Evolutionary conservation across 2,888 invertebrate genomes (phyloP), one percentile per base, ranked within the genome.

Genomic region (Stramonita haemastoma): DNA sequence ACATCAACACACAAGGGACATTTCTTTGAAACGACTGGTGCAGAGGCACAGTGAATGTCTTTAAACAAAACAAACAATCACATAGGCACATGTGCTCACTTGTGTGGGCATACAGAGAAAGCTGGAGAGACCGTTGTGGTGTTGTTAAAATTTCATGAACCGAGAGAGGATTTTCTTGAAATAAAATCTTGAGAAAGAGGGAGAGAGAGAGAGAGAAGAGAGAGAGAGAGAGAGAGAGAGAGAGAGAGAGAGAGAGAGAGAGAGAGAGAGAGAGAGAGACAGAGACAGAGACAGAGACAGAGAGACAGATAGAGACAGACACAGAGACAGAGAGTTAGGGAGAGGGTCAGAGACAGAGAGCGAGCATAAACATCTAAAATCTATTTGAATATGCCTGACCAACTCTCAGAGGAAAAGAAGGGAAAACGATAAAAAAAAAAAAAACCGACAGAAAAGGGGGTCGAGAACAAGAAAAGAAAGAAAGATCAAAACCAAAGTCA

Each of bases 161-260:
- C 2, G 19, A 13, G 19, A 13, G 66, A 13, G 66, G 26, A 13
- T 1, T 1, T 26, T 66, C 17, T 26, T 22, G 5, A 66, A 26
- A 66, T 17, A 2, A 26, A 66, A 26, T 22, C 19, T 22, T 17
- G 66, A 66, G 66, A 66, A 13, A 66, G 66, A 66, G 66, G 13
- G 66, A 66, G 5, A 66, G 66, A 66, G 1, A 66, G 66, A 66
- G 1, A 66, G 66, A 66, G 5, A 66, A 79, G 32, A 79, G 29
- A 79, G 22, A 79, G 15, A n/a, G 79, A 79, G n/a, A 79, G 79
- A 79, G n/a, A 81, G 81, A 81, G 81, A 15, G 22, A 34, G 81
- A 34, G 81, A 34, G 81, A 34, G 81, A 34, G 34, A 81, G 81
- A 81, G 36, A 81, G 81, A 81, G 5, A 81, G 81, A 81, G 5